phyloP scores from a whole-genome alignment of 2,797 vertebrate genomes.

The Nyctibius grandis region DNA sequence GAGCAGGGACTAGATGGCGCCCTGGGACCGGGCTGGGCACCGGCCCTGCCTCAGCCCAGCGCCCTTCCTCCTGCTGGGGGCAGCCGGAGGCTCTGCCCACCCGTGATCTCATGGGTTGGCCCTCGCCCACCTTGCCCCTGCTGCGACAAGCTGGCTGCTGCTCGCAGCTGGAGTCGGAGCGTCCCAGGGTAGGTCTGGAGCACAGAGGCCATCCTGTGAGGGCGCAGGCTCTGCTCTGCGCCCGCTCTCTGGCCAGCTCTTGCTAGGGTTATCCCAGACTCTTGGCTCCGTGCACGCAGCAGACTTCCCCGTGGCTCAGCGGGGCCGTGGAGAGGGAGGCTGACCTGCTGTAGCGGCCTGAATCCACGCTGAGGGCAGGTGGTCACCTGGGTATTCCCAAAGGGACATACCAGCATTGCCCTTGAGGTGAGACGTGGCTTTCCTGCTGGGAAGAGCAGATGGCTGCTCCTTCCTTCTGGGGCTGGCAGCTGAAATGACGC shows the following conservation, averaged over 20 bases:
- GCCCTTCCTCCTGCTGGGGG: not conserved
- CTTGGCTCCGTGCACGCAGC: not conserved
- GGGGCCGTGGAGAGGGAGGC: not conserved
- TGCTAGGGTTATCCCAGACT: fast-evolving
- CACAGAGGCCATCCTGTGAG: not conserved
- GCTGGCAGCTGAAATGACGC: not conserved
- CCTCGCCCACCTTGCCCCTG: not conserved
- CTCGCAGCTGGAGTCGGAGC: fast-evolving
- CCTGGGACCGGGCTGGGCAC: not conserved
- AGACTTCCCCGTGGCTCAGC: not conserved
- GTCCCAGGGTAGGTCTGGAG: not conserved
- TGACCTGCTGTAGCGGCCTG: not conserved
- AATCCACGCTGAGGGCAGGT: fast-evolving
- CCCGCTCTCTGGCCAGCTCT: not conserved
- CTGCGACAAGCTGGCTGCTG: not conserved
- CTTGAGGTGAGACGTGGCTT: not conserved
- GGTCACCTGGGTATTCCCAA: not conserved
- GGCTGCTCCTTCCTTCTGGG: not conserved
- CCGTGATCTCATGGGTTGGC: too few relatives aligned
- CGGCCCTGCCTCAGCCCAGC: not conserved
- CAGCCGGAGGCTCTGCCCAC: not conserved
- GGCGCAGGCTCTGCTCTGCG: not conserved
- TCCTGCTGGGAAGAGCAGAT: not conserved
- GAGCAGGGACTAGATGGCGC: conserved; percentile 33
- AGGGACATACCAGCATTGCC: not conserved